These are phyloP conservation scores for Zaprionus camerounensis DNA, from an alignment of 1,140 invertebrate genomes.

Conservation along the genomic window DNA sequence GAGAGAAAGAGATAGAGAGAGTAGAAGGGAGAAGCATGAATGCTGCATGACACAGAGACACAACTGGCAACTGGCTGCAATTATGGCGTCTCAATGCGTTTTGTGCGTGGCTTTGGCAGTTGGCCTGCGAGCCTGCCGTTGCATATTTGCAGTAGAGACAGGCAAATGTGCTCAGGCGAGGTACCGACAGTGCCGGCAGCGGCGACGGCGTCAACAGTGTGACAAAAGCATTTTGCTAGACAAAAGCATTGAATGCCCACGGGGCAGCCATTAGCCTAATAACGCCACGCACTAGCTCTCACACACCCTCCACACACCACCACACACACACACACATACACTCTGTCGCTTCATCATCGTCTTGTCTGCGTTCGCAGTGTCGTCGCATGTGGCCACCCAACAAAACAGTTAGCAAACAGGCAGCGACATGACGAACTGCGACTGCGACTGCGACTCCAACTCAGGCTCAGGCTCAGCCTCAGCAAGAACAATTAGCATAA, in stretches of 20 bases:
- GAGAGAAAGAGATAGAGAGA: neutral
- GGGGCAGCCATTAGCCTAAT: constrained; percentile 81
- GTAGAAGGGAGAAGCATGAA: neutral
- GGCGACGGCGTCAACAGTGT: constrained; percentile 20
- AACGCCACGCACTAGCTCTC: constrained; percentile 59
- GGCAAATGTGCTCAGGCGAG: too few relatives aligned
- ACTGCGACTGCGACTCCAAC: neutral
- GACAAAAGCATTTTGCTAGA: constrained; percentile 74
- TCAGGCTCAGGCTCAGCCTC: constrained; percentile 5
- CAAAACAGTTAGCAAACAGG: constrained; percentile 43
- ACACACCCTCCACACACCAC: constrained; percentile 12
- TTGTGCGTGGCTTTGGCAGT: constrained; percentile 79
- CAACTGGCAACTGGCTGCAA: constrained; percentile 68
- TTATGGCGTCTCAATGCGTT: constrained; percentile 80
- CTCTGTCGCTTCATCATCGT: constrained; percentile 24
- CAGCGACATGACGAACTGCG: constrained; percentile 53
- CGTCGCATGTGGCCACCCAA: constrained; percentile 58
- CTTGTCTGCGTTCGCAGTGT: constrained; percentile 19
- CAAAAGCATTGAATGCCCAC: constrained; percentile 78
- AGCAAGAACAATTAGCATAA: constrained; percentile 74
- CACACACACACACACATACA: constrained; percentile 10
- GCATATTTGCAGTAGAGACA: constrained; percentile 63
- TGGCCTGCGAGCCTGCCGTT: constrained; percentile 56
- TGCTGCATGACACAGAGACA: constrained; percentile 40
- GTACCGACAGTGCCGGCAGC: constrained; percentile 4